phyloP scores from a whole-genome alignment of 2,797 vertebrate genomes.

The Dryobates pubescens region DNA sequence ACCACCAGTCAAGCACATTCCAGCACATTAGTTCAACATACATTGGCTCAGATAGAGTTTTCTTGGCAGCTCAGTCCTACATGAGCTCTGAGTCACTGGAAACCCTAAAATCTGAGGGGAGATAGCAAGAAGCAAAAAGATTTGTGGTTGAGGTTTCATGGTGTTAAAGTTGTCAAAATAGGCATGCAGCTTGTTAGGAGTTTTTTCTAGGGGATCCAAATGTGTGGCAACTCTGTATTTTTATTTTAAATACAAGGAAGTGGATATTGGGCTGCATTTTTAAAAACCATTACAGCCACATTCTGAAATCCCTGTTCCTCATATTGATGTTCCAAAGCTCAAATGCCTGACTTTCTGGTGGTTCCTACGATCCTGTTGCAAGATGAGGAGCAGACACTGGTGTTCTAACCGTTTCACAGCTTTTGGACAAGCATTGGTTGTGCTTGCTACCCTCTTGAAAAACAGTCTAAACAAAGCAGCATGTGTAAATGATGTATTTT shows the following conservation, averaged over 20 bases:
- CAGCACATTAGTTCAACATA: background rate
- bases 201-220: background rate
- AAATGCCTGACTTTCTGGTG: background rate
- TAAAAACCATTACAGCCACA: background rate
- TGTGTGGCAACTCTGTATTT: background rate
- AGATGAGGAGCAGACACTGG: background rate
- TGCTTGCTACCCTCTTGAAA: background rate
- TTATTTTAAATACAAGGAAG: background rate
- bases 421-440: conserved; percentile 3
- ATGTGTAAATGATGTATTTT: background rate
- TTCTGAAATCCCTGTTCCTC: background rate
- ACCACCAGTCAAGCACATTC: background rate
- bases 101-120: background rate
- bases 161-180: background rate
- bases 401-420: background rate
- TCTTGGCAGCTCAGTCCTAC: background rate
- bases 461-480: conserved; percentile 15
- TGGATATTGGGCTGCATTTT: background rate
- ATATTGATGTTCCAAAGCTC: background rate
- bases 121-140: background rate
- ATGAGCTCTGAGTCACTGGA: background rate
- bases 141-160: background rate
- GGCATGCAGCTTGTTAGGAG: background rate
- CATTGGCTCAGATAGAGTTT: background rate
- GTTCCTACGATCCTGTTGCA: background rate